Evolutionary conservation across 1,140 invertebrate species (phyloP).

Genomic region (Periplaneta americana): DNA sequence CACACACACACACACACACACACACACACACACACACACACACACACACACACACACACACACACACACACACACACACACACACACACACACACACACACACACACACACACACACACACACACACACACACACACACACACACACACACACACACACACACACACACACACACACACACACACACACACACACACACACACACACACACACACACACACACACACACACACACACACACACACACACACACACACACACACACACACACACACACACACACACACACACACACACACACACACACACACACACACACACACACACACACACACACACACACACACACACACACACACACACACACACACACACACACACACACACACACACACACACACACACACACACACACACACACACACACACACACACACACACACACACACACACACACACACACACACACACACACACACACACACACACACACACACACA

Average conservation of each 20-base stretch:
- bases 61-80: conserved; percentile 26
- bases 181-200: conserved; percentile 23
- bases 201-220: conserved; percentile 22
- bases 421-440: conserved; percentile 25
- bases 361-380: conserved; percentile 28
- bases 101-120: conserved; percentile 25
- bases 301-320: conserved; percentile 28
- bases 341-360: conserved; percentile 27
- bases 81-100: conserved; percentile 32
- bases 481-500: conserved; percentile 17
- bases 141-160: conserved; percentile 22
- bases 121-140: conserved; percentile 22
- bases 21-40: conserved; percentile 21
- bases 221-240: conserved; percentile 21
- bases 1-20: conserved; percentile 21
- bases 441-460: conserved; percentile 26
- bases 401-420: conserved; percentile 26
- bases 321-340: conserved; percentile 27
- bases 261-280: conserved; percentile 30
- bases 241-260: conserved; percentile 30
- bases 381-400: conserved; percentile 26
- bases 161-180: conserved; percentile 22
- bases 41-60: conserved; percentile 21
- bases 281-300: conserved; percentile 26
- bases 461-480: conserved; percentile 25